Conservation (phyloP, 2,113 vertebrate species). For the Cisticola juncidis region DNA sequence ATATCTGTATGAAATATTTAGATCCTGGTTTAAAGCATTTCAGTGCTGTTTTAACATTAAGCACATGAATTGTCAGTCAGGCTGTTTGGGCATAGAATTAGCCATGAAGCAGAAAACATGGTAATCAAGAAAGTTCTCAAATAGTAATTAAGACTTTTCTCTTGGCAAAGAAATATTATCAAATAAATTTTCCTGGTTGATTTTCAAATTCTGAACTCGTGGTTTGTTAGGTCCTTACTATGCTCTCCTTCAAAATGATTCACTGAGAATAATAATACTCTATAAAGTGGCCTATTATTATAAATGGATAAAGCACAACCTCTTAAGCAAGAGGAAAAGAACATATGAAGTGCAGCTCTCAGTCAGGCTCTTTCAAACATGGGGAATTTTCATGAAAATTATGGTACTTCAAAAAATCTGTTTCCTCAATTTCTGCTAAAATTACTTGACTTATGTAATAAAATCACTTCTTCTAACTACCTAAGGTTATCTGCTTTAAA, state of each 20-base stretch:
- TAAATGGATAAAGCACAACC: conserved; percentile 18
- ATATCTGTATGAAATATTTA: conserved; percentile 31
- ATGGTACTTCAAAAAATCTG: not conserved
- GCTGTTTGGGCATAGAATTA: not conserved
- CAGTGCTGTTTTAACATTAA: not conserved
- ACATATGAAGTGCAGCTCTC: not conserved
- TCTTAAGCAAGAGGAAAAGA: conserved; percentile 6
- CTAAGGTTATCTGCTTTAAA: conserved; percentile 19
- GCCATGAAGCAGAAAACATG: not conserved
- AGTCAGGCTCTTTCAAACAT: not conserved
- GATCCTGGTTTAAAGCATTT: not conserved
- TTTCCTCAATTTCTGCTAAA: conserved; percentile 46
- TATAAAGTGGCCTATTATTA: conserved; percentile 36
- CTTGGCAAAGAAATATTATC: conserved; percentile 10
- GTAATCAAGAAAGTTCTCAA: not conserved
- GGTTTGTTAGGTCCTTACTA: not conserved
- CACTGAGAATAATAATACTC: conserved; percentile 13
- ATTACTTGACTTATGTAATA: conserved; percentile 15
- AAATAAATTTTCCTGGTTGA: not conserved
- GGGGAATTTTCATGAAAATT: conserved; percentile 41
- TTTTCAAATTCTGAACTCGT: not conserved
- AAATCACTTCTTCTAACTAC: conserved; percentile 18
- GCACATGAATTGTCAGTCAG: not conserved
- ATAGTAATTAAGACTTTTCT: not conserved
- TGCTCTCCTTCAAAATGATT: conserved; percentile 19